Base-by-base conservation (phyloP, 2,888 invertebrate species). In the Poecilobothrus nobilitatus region DNA sequence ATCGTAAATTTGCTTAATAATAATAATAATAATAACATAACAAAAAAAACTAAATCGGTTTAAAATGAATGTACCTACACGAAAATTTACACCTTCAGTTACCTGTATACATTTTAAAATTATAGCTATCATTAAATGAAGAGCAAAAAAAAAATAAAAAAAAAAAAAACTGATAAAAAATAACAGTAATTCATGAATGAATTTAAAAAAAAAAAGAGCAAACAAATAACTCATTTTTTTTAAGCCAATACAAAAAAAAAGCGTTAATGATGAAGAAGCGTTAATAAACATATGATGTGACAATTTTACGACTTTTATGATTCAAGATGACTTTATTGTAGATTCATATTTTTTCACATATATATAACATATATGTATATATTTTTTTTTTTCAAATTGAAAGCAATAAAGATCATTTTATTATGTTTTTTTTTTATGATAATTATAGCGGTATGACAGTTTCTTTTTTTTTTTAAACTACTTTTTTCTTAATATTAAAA, bases 11-110 rank as follows among this genome's bases (percentile, higher is more conserved):
- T 37, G 34, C 8, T 34, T 5, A 34, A 34, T 5, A 34, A 34
- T 7, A 34, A 37, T 10, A 37, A 37, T 5, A n/a, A 37, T 2
- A 37, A 12, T 37, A 37, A 37, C 2, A 37, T 37, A 37, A 37
- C 37, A 37, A 37, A 37, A 37, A 37, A 37, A 37, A 37, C 2
- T 4, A 37, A 27, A 37, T 7, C 4, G 8, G 7, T 12, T 37
- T 37, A 37, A 37, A 10, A 37, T 37, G 34, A 37, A 8, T 37
- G 37, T 37, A 37, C 37, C 37, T 53, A 53, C 6, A 53, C 18
- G 53, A 53, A 6, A 53, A 53, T 53, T 53, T 53, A 53, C 53
- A 53, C 53, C 53, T 53, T 53, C 53, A 53, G 53, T 53, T 53
- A 53, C 37, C 12, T 37, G 4, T 37, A 37, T 37, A 12, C 53